Percentiles rank a stretch among this genome's conserved stretches.
These are phyloP conservation scores for Prorops nasuta DNA, from an alignment of 1,140 invertebrate species.

Conservation along the genomic window DNA sequence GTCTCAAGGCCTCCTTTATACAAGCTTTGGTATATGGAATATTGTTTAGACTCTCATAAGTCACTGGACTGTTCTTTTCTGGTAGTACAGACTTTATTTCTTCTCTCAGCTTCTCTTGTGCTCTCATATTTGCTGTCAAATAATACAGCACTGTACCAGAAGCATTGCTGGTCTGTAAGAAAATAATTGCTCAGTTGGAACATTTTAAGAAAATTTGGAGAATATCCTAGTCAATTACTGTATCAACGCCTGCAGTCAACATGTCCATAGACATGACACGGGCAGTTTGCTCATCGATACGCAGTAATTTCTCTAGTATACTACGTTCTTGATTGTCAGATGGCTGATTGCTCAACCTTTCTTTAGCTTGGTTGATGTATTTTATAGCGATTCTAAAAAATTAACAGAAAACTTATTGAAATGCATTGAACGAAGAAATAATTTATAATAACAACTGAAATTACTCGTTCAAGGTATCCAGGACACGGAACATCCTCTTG, in stretches of 20 bases:
- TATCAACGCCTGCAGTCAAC: conserved; percentile 75
- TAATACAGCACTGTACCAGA: conserved; percentile 58
- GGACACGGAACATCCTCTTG: conserved; percentile 54
- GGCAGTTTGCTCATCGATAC: conserved; percentile 58
- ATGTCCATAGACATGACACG: conserved; percentile 70
- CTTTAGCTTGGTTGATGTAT: conserved; percentile 42
- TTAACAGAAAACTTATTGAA: conserved; percentile 7
- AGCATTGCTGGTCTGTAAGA: conserved; percentile 40
- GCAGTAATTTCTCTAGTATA: conserved; percentile 59
- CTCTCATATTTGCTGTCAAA: conserved; percentile 62
- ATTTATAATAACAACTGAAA: background rate
- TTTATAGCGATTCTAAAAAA: conserved; percentile 28
- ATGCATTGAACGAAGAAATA: background rate
- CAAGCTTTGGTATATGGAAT: conserved; percentile 65
- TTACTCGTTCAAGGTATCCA: conserved; percentile 43
- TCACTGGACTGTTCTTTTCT: conserved; percentile 52
- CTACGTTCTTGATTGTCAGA: conserved; percentile 42
- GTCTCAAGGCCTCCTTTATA: conserved; percentile 67
- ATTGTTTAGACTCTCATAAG: conserved; percentile 55
- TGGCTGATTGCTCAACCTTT: conserved; percentile 36
- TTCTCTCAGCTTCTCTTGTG: conserved; percentile 66
- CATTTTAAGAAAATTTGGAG: too few relatives aligned
- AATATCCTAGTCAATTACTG: conserved; percentile 59
- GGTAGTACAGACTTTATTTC: conserved; percentile 61
- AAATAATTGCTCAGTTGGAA: too few relatives aligned